Evolutionary conservation across 2,797 vertebrate species (phyloP).

Genomic region (Clarias laeviceps): DNA sequence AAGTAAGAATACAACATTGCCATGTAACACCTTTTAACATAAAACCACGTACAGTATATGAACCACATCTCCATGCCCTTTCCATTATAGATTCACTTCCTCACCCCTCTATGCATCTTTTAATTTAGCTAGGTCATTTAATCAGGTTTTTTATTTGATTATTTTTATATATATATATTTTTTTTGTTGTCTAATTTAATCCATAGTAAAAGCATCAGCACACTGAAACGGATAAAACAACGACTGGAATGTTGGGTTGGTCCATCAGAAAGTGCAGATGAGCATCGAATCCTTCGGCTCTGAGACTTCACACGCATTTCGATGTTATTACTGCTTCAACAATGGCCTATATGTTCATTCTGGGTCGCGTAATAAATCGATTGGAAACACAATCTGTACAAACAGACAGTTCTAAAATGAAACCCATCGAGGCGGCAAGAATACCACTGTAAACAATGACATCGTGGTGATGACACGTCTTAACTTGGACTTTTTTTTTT

Average conservation of each 20-base stretch:
- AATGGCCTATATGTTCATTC: constrained; percentile 76
- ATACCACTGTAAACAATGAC: constrained; percentile 83
- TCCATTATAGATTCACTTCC: constrained; percentile 1
- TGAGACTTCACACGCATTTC: constrained; percentile 74
- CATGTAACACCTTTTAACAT: constrained; percentile 6
- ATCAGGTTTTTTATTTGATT: neutral
- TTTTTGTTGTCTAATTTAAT: neutral
- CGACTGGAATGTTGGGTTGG: constrained; percentile 31
- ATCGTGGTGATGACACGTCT: constrained; percentile 70
- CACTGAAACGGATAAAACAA: neutral
- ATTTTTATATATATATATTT: neutral
- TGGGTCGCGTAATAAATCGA: constrained; percentile 72
- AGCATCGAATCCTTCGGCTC: constrained; percentile 38
- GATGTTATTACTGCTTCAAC: constrained; percentile 77
- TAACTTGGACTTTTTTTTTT: constrained; percentile 67
- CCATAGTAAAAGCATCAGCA: constrained; percentile 21
- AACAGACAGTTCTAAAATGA: constrained; percentile 78
- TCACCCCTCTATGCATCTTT: neutral
- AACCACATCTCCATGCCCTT: neutral
- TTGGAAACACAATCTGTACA: constrained; percentile 81
- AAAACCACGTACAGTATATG: neutral
- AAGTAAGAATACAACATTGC: neutral
- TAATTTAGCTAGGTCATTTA: neutral
- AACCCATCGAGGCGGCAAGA: constrained; percentile 75
- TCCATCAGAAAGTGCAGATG: constrained; percentile 56